Percentiles rank a stretch among this genome's conserved stretches.
These are phyloP conservation scores for Galeopterus variegatus DNA, from an alignment of 2,113 vertebrate species.

Conservation along the genomic window DNA sequence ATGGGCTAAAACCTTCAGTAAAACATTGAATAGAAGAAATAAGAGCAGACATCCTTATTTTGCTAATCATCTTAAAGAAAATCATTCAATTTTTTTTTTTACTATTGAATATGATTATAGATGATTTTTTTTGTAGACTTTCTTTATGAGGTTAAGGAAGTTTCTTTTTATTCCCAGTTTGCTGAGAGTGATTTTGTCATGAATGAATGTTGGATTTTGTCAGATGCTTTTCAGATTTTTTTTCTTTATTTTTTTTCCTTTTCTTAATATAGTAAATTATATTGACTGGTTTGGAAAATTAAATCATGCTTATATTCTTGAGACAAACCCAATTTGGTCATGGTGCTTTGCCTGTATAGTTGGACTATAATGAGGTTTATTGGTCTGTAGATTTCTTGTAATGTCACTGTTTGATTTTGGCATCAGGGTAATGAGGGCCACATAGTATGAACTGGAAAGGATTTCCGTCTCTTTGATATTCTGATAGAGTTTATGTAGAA, in stretches of 20 bases:
- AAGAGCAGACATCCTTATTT: neutral
- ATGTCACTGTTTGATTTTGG: neutral
- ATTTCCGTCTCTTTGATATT: neutral
- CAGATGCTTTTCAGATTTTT: neutral
- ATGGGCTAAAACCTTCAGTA: neutral
- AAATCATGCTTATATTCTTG: neutral
- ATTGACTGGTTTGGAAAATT: neutral
- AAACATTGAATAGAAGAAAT: neutral
- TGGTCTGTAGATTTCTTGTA: neutral
- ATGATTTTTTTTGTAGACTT: neutral
- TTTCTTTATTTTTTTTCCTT: neutral
- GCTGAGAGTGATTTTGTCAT: neutral
- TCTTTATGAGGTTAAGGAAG: neutral
- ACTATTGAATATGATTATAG: neutral
- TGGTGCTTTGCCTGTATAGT: neutral
- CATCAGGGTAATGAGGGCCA: neutral
- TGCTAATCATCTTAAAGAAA: neutral
- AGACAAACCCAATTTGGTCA: neutral
- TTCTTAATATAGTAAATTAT: neutral
- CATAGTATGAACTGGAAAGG: neutral
- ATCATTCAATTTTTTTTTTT: neutral
- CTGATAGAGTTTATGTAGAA: neutral
- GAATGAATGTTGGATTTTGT: neutral
- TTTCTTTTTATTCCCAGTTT: conserved; percentile 8
- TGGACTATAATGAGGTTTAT: neutral